These are phyloP conservation scores for Solea solea DNA, from an alignment of 2,113 vertebrate species.

Conservation along the genomic window DNA sequence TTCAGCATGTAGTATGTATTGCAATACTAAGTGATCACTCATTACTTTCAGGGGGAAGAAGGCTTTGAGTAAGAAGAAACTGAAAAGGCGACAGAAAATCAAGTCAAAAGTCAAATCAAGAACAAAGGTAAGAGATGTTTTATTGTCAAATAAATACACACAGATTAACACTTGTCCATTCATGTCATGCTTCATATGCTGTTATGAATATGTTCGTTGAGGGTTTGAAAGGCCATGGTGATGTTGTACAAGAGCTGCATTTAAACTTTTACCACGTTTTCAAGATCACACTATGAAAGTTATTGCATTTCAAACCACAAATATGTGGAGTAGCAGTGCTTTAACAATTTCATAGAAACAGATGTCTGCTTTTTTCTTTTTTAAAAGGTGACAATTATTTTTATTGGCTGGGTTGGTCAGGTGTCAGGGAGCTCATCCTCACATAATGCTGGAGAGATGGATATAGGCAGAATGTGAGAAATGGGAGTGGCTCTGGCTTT, in stretches of 20 bases:
- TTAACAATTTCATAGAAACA: not conserved
- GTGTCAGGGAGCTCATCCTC: slow-evolving; percentile 44
- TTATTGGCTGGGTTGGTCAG: slow-evolving; percentile 28
- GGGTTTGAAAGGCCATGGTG: not conserved
- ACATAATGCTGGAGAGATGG: slow-evolving; percentile 36
- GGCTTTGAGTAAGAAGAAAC: slow-evolving; percentile 97
- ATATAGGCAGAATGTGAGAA: slow-evolving; percentile 33
- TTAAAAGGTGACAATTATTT: slow-evolving; percentile 15
- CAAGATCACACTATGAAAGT: not conserved
- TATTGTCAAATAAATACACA: not conserved
- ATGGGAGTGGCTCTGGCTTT: slow-evolving; percentile 69
- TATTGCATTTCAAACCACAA: slow-evolving; percentile 1
- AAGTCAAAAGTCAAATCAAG: slow-evolving; percentile 97
- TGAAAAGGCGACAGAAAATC: slow-evolving; percentile 97
- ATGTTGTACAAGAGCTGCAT: not conserved
- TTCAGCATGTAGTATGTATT: not conserved
- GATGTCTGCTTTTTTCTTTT: not conserved
- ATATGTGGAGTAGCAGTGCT: not conserved
- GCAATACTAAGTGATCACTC: slow-evolving; percentile 10
- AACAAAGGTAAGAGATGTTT: slow-evolving; percentile 88
- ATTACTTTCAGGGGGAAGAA: slow-evolving; percentile 91
- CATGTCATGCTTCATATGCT: not conserved
- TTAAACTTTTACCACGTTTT: not conserved
- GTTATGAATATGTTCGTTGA: not conserved
- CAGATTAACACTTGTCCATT: not conserved